Evolutionary conservation across 2,888 invertebrate species (phyloP), one percentile per base, ranked within the genome.

Genomic region (Ophioninae sp.): DNA sequence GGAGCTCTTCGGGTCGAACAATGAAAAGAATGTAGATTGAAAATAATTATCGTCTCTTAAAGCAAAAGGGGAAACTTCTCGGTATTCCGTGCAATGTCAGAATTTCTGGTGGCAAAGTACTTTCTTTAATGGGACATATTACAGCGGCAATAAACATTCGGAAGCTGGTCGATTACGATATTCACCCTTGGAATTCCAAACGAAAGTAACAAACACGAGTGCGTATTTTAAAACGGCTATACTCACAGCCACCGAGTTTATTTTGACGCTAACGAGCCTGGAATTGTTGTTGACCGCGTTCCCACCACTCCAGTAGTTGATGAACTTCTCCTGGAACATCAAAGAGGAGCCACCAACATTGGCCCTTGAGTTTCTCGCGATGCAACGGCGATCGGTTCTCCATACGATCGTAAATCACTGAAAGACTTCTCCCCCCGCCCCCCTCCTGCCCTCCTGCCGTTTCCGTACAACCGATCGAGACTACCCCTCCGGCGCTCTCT

Each of bases 231-330:
- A 56, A 20, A 67, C 59, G 7, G 70, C 61, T 75, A 70, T 69
- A 88, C 91, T 91, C 88, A 93, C 93, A 69, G 92, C 89, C 74
- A 91, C 88, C 76, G 92, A 92, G 89, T 92, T 93, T 80, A 92
- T 89, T 85, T 89, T 90, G 73, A 92, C 91, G 86, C 89, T 90
- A 83, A 90, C 87, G 77, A 91, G 90, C 80, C 89, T 87, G n/a
- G 91, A 91, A 86, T 88, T 89, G 76, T 87, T 82, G 72, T 88
- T 89, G 37, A 88, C 85, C 64, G 88, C 86, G 67, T 81, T 77
- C 74, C 85, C 73, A 30, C 90, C 88, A 82, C 87, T 90, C 92
- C 92, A 92, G 86, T 92, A 93, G 87, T 92, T 91, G 86, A 92
- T 89, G 86, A 91, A 90, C 87, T 91, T 92, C 83, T 92, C 92